phyloP scores from a whole-genome alignment of 2,797 vertebrate genomes.

The Hozukius guyotensis region DNA sequence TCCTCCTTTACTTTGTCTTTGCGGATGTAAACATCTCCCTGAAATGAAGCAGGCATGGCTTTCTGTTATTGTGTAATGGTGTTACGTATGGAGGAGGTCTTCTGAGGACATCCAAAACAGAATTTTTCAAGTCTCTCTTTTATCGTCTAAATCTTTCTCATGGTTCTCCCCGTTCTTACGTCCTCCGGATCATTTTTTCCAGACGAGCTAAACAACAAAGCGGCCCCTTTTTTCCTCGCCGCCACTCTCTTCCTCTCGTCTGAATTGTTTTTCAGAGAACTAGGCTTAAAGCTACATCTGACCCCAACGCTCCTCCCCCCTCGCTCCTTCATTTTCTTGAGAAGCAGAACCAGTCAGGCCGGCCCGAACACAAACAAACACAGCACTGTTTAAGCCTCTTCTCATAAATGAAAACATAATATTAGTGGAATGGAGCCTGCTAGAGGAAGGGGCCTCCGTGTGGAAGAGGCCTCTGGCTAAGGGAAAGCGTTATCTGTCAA shows the following conservation, averaged over 20 bases:
- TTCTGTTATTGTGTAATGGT: not conserved
- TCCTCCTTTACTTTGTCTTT: not conserved
- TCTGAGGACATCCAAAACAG: conserved; percentile 24
- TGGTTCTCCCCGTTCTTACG: conserved; percentile 27
- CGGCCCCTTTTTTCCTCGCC: not conserved
- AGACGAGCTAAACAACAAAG: conserved; percentile 29
- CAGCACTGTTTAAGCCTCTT: conserved; percentile 44
- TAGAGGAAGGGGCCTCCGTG: conserved; percentile 24
- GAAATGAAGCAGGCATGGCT: not conserved
- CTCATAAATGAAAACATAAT: conserved; percentile 74
- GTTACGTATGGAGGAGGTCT: conserved; percentile 9
- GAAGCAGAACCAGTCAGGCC: conserved; percentile 21
- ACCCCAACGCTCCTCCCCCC: not conserved
- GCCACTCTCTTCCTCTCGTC: not conserved
- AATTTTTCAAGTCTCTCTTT: not conserved
- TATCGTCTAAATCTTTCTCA: conserved; percentile 27
- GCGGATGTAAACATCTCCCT: conserved; percentile 5
- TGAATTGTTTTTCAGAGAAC: conserved; percentile 33
- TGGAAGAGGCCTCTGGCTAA: conserved; percentile 10
- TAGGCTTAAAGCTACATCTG: conserved; percentile 11
- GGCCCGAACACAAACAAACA: conserved; percentile 58
- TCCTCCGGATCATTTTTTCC: not conserved
- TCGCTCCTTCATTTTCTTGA: not conserved
- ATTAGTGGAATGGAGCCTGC: conserved; percentile 65
- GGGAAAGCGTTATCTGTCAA: conserved; percentile 19